Evolutionary conservation across 1,140 invertebrate genomes (phyloP), one percentile per base, ranked within the genome.

Genomic region (Mamestra configurata): DNA sequence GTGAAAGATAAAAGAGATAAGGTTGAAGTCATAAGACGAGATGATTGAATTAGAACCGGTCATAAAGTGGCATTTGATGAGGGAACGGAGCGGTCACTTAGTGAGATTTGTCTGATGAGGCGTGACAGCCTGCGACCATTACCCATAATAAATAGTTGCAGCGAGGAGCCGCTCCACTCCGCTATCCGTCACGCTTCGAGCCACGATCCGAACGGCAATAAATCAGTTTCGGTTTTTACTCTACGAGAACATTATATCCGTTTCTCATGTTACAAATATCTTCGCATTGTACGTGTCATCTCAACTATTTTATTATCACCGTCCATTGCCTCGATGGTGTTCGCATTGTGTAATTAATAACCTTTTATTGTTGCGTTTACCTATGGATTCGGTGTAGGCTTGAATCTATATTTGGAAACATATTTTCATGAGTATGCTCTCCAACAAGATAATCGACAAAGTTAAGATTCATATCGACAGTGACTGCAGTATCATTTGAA

Each of bases 121-220:
- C 79, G 79, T 82, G 82, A 82, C 79, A 82, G 83, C 70, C 68
- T 79, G 81, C 77, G 66, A 73, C 82, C 79, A 82, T 88, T 88
- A 83, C 83, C 83, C 81, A 85, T 83, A 88, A 89, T 86, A 88
- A 88, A 86, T 83, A 86, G 82, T 70, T 85, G 82, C 79, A 81
- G 46, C 75, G 79, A 83, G 81, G 49, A 76, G 66, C 77, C 40
- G 27, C 40, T 66, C 77, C 49, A 49, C 40, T 64, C 83, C 86
- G 88, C 82, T 88, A 87, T 84, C 81, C 83, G 88, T 88, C 82
- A 88, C 82, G 88, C 81, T 86, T 84, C 49, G 86, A 78, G 55
- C 72, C 24, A 66, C 61, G 40, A 82, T 79, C 80, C 57, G 51
- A 81, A 35, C 72, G 51, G 77, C 68, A 73, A 82, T 80, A 82